Base-by-base conservation (phyloP, 2,888 invertebrate species). In the Ephialtes manifestator region DNA sequence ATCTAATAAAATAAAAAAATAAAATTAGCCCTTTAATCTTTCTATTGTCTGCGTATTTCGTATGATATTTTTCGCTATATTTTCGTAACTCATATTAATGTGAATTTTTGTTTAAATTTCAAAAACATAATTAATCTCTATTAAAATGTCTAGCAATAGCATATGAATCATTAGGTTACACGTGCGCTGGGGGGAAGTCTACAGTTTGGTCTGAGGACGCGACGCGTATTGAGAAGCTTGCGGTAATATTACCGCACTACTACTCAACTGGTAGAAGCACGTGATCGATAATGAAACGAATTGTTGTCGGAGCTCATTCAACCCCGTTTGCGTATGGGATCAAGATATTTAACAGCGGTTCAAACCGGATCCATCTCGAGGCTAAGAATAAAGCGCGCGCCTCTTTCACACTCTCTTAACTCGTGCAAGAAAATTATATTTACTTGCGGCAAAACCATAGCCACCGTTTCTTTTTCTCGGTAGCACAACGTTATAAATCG, bases 241-340 rank as follows among this genome's bases (percentile, higher is more conserved):
- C 63, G 63, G 63, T 63, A 63, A 63, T 39, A 39, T 63, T 39
- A 63, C 63, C 35, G 11, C 35, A 55, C 39, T 18, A 46, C 24
- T 46, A 15, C 43, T 46, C 24, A 11, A 46, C 67, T 24, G 20
- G 13, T 46, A 24, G 18, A 20, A 39, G 77, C 85, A 53, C 58
- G 80, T 85, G 70, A 88, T 86, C 78, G 78, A 82, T 85, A 63
- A 85, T 88, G 75, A 85, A 87, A 86, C 53, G 55, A 86, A 86
- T 90, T 81, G 79, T 88, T 79, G 70, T 68, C 79, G 76, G 76
- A 55, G 84, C 83, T 75, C 83, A 84, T 83, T 79, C 86, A 88
- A 84, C 80, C 83, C 79, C 81, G 20, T 20, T 77, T 51, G 81
- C 88, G 76, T 46, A 79, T 46, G 83, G 74, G 83, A 83, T 81